Evolutionary conservation across 2,113 vertebrate species (phyloP), one percentile per base, ranked within the genome.

Genomic region (Accipiter virgatus): DNA sequence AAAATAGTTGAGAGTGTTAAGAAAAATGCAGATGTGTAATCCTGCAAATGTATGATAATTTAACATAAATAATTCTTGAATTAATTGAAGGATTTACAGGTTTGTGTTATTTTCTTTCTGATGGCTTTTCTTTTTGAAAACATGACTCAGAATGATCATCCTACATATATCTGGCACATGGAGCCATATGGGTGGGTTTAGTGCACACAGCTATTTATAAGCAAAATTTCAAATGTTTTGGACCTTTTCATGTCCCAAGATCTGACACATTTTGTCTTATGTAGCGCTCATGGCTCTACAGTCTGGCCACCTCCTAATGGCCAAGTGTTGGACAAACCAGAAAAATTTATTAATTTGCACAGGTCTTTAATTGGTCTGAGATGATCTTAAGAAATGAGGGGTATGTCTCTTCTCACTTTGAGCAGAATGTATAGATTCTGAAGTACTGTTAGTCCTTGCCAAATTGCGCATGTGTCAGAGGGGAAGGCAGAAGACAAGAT

Each of bases 21-120:
- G 88, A 95, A 97, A 97, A 97, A 97, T 93, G 84, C 72, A 97
- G 86, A 96, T 90, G 79, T 95, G 96, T 97, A 97, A 94, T 97
- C 71, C 97, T 91, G 25, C 20, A 95, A 97, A 91, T 95, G 75
- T 95, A 71, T 84, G 96, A 97, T 93, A 88, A 96, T 94, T 75
- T 96, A 79, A 96, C 93, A 96, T 81, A 96, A 96, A 95, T 96
- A 94, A 97, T 91, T 91, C 77, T 81, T 65, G 93, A 96, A 97
- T 95, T 96, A 96, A 97, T 96, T 93, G 93, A 97, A 96, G 90
- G 90, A 97, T 97, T 95, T 96, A 93, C 63, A 94, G 77, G 70
- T 97, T 95, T 95, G 71, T 81, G 56, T 82, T 97, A n/a, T 71
- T 75, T 89, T 96, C 87, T 96, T 97, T 97, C 81, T 91, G 77